A percentile compares a stretch with the other conserved stretches of the same genome.
phyloP scores from a whole-genome alignment of 1,140 invertebrate species.

The Marisa cornuarietis region DNA sequence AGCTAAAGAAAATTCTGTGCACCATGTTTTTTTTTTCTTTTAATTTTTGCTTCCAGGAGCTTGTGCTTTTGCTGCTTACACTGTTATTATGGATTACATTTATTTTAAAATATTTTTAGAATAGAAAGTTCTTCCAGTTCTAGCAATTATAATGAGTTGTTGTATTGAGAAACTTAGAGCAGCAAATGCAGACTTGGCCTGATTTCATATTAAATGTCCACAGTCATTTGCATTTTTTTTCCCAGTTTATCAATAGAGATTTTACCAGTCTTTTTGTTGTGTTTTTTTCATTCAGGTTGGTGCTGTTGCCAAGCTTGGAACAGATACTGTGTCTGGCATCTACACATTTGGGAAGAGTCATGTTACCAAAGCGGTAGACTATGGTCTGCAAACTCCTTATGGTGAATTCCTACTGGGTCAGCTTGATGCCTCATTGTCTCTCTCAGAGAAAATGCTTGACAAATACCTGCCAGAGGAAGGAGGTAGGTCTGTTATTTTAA shows the following conservation, averaged over 20 bases:
- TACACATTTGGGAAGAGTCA: background rate
- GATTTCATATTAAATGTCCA: no score
- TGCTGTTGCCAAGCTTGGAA: background rate
- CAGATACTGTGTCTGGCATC: slow-evolving; percentile 3
- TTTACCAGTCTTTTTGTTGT: background rate
- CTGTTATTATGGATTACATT: background rate
- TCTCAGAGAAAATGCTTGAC: slow-evolving; percentile 1
- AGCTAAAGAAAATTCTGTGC: no score
- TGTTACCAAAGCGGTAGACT: background rate
- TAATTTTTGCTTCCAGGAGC: no score
- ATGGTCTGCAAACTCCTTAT: background rate
- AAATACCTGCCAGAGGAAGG: slow-evolving; percentile 3
- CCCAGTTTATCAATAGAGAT: no score
- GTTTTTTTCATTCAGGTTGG: slow-evolving; percentile 1
- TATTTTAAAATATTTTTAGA: background rate
- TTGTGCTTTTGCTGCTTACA: no score
- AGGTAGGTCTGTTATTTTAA: background rate
- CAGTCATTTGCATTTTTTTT: no score
- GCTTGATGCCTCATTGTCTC: background rate
- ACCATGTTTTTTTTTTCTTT: no score
- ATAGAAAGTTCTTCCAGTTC: background rate
- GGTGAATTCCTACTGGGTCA: background rate
- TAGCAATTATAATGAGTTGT: background rate
- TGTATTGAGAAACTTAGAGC: background rate
- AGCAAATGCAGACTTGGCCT: background rate